These are phyloP conservation scores for Hypsopygia costalis DNA, from an alignment of 2,888 invertebrate genomes.

Conservation along the genomic window DNA sequence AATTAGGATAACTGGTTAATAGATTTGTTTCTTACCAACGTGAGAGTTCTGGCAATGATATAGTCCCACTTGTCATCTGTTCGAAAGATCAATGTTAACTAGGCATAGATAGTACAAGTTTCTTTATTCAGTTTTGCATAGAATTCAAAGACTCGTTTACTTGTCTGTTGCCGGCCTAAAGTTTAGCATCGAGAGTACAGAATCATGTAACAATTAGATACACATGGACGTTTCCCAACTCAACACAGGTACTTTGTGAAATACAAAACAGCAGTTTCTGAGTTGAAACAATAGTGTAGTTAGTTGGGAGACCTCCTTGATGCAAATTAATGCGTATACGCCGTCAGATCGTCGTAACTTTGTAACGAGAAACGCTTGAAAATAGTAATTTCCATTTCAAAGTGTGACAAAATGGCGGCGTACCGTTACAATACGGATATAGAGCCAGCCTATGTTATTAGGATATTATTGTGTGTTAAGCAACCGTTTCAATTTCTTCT, in stretches of 20 bases:
- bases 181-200: conserved; percentile 6
- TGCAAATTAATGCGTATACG: conserved; percentile 10
- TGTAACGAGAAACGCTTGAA: conserved; percentile 3
- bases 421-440: conserved; percentile 17
- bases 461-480: conserved; percentile 40
- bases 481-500: conserved; percentile 80
- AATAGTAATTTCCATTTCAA: conserved; percentile 24
- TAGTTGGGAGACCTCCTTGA: conserved; percentile 4
- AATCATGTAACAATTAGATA: conserved; percentile 26
- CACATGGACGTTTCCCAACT: conserved; percentile 19
- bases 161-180: background rate
- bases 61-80: too few species aligned
- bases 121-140: too few species aligned
- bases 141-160: too few species aligned
- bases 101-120: too few species aligned
- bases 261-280: background rate
- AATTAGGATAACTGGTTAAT: too few species aligned
- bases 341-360: conserved; percentile 1
- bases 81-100: too few species aligned
- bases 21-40: too few species aligned
- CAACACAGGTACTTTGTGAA: conserved; percentile 11
- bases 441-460: conserved; percentile 9
- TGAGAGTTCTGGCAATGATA: too few species aligned
- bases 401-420: conserved; percentile 36
- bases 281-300: conserved; percentile 2